Evolutionary conservation across 2,888 invertebrate species (phyloP).

Genomic region (Nymphalis c-album): DNA sequence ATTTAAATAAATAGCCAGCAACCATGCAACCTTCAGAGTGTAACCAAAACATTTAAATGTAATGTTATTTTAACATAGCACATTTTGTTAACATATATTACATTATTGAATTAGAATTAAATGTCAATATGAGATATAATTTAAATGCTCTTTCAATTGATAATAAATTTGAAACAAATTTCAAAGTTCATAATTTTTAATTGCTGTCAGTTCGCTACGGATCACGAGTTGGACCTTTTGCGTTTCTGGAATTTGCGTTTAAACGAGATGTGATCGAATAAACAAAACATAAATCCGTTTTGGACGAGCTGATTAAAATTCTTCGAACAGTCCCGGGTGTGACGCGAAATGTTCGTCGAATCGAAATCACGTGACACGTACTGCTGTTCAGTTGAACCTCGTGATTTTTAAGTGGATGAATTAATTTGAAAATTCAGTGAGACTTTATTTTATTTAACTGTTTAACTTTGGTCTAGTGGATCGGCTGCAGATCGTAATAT

Average conservation of each 20-base stretch:
- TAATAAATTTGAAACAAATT: slow-evolving; percentile 19
- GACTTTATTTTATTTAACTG: neutral
- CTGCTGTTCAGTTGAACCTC: slow-evolving; percentile 15
- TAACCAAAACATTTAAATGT: neutral
- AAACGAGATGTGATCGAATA: slow-evolving; percentile 57
- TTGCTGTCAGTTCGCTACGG: slow-evolving; percentile 13
- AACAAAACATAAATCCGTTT: slow-evolving; percentile 51
- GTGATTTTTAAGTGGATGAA: slow-evolving; percentile 26
- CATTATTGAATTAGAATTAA: slow-evolving; percentile 2
- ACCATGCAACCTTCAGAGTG: neutral
- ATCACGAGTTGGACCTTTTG: slow-evolving; percentile 50
- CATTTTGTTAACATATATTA: neutral
- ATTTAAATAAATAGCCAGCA: neutral
- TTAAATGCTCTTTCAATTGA: slow-evolving; percentile 11
- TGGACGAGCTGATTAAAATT: slow-evolving; percentile 52
- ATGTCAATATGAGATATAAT: slow-evolving; percentile 12
- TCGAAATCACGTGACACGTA: slow-evolving; percentile 26
- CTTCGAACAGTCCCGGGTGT: slow-evolving; percentile 43
- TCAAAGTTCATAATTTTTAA: slow-evolving; percentile 18
- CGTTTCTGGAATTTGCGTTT: slow-evolving; percentile 54
- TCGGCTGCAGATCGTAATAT: too few relatives aligned
- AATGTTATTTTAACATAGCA: neutral
- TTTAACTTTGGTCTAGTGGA: too few relatives aligned
- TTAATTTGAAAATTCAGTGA: slow-evolving; percentile 10
- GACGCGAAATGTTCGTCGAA: slow-evolving; percentile 35